Percentiles rank a stretch among this genome's conserved stretches.
Conservation (phyloP, 2,888 invertebrate species). For the Chrysotoxum bicinctum region DNA sequence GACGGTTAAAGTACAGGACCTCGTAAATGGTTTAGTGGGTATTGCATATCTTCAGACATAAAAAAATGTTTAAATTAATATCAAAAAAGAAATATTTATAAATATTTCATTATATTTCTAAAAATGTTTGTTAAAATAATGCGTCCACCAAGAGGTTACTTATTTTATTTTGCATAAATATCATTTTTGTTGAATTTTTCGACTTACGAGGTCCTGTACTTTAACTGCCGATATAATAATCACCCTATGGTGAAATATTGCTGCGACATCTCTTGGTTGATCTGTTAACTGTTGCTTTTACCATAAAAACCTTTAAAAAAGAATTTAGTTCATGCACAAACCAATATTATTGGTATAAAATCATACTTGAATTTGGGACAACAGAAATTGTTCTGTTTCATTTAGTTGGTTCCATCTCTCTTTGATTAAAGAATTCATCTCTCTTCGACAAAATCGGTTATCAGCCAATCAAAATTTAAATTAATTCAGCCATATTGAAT, state of each 20-base stretch:
- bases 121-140: no score
- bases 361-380: background rate
- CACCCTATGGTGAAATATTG: background rate
- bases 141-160: no score
- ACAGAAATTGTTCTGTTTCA: background rate
- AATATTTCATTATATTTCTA: no score
- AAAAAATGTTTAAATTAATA: no score
- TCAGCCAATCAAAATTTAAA: slow-evolving; percentile 46
- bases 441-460: background rate
- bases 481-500: slow-evolving; percentile 70
- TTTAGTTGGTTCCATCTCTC: slow-evolving; percentile 3
- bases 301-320: background rate
- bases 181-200: no score
- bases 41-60: no score
- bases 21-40: no score
- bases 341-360: background rate
- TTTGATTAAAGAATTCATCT: slow-evolving; percentile 8
- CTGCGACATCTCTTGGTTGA: background rate
- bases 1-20: no score
- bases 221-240: no score
- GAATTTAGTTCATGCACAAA: background rate
- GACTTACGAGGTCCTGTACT: no score
- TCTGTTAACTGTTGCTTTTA: background rate
- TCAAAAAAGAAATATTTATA: no score
- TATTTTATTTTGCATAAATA: no score